Evolutionary conservation across 2,113 vertebrate genomes (phyloP).

Genomic region (Alaudala cheleensis): DNA sequence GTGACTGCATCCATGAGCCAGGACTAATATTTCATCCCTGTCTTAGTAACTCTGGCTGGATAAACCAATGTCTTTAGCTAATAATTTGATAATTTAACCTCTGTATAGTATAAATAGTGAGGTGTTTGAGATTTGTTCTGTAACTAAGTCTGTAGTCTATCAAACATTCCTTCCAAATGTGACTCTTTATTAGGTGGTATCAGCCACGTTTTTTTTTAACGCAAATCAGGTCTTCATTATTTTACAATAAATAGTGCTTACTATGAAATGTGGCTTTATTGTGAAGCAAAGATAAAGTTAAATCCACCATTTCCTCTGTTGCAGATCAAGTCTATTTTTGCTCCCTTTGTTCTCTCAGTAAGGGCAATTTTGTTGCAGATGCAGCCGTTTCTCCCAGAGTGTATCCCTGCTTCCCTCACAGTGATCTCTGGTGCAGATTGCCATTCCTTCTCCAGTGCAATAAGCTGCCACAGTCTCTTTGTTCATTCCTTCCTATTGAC

Average conservation of each 20-base stretch:
- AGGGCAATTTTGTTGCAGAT: not conserved
- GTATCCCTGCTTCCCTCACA: not conserved
- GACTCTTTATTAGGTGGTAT: not conserved
- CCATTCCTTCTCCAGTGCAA: not conserved
- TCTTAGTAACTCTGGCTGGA: not conserved
- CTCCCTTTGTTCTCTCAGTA: not conserved
- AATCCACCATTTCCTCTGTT: not conserved
- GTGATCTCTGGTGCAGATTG: not conserved
- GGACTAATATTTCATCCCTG: not conserved
- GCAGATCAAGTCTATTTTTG: not conserved
- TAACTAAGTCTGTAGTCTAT: not conserved
- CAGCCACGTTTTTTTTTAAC: not conserved
- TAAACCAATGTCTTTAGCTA: not conserved
- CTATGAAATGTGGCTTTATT: not conserved
- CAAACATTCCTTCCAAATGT: not conserved
- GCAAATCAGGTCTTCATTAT: not conserved
- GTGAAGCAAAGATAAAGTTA: not conserved
- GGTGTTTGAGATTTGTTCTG: not conserved
- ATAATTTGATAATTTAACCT: not conserved
- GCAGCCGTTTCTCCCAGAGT: not conserved
- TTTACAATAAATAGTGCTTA: slow-evolving; percentile 1
- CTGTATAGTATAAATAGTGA: not conserved
- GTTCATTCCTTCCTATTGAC: not conserved
- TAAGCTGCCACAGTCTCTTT: not conserved
- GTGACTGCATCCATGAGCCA: not conserved